These are phyloP conservation scores for Aphyosemion australe DNA, from an alignment of 2,113 vertebrate species.

Conservation along the genomic window DNA sequence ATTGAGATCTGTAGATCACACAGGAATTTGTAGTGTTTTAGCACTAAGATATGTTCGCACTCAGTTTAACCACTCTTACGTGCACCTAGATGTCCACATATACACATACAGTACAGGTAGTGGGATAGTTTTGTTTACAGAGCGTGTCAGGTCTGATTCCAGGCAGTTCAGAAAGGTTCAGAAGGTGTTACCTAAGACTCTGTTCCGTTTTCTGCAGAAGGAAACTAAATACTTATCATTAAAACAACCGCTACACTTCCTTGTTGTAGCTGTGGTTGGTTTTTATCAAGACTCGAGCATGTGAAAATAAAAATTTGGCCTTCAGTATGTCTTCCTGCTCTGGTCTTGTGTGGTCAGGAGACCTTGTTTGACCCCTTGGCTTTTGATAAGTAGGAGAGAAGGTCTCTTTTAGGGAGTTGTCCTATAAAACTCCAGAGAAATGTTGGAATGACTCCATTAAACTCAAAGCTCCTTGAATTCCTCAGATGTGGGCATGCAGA, in stretches of 20 bases:
- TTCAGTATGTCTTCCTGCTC: conserved; percentile 23
- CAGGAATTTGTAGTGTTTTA: conserved; percentile 34
- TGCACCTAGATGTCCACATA: conserved; percentile 46
- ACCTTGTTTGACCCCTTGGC: conserved; percentile 42
- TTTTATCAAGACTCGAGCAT: conserved; percentile 14
- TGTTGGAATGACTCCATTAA: conserved; percentile 48
- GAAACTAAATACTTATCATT: conserved; percentile 19
- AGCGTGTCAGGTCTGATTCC: conserved; percentile 7
- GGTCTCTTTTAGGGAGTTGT: conserved; percentile 36
- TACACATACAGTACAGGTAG: conserved; percentile 50
- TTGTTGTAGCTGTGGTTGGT: conserved; percentile 40
- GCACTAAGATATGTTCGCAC: conserved; percentile 54
- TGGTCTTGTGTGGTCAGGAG: conserved; percentile 36
- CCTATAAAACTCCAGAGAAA: conserved; percentile 30
- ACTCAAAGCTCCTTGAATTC: conserved; percentile 60
- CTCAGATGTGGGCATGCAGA: conserved; percentile 49
- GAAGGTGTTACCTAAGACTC: conserved; percentile 37
- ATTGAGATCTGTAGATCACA: conserved; percentile 40
- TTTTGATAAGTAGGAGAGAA: conserved; percentile 57
- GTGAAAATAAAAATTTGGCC: conserved; percentile 32
- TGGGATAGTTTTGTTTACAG: conserved; percentile 24
- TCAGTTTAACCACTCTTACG: conserved; percentile 47
- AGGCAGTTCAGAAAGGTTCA: conserved; percentile 46
- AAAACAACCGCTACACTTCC: conserved; percentile 41
- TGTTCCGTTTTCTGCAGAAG: conserved; percentile 42